Conservation (phyloP, 2,797 vertebrate genomes). For the Lithobates sylvaticus region DNA sequence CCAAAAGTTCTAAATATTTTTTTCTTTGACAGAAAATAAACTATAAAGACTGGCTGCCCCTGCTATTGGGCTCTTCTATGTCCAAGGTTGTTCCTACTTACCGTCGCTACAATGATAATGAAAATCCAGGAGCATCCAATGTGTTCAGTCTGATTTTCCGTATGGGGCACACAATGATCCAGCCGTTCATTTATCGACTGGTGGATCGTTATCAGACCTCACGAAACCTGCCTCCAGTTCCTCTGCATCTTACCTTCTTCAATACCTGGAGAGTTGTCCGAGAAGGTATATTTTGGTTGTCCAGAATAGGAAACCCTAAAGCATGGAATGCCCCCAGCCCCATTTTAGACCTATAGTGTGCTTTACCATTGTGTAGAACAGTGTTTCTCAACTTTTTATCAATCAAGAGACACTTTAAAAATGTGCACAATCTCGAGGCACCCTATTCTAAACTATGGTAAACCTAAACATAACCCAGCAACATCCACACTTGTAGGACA, state of each 20-base stretch:
- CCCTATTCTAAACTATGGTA: no score
- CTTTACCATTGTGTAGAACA: no score
- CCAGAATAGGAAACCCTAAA: background rate
- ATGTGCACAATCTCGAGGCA: no score
- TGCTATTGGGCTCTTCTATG: constrained; percentile 78
- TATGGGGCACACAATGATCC: constrained; percentile 85
- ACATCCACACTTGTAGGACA: no score
- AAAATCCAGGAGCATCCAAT: constrained; percentile 84
- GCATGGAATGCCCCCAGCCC: no score
- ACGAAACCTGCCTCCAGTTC: constrained; percentile 71
- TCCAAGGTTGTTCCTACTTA: constrained; percentile 75
- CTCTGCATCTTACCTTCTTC: constrained; percentile 81
- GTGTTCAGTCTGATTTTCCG: constrained; percentile 90
- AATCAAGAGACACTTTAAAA: no score
- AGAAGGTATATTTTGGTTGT: constrained; percentile 74
- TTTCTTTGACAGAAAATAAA: constrained; percentile 80
- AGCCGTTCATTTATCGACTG: constrained; percentile 79
- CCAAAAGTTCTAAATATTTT: background rate
- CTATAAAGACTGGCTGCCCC: constrained; percentile 85
- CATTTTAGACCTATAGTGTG: no score
- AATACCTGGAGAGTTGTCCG: constrained; percentile 81
- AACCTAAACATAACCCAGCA: no score
- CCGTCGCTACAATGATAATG: constrained; percentile 73
- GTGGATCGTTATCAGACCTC: constrained; percentile 73
- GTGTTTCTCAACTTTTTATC: no score